Conservation (phyloP, 2,888 invertebrate genomes). For the Drosophila gaucha region DNA sequence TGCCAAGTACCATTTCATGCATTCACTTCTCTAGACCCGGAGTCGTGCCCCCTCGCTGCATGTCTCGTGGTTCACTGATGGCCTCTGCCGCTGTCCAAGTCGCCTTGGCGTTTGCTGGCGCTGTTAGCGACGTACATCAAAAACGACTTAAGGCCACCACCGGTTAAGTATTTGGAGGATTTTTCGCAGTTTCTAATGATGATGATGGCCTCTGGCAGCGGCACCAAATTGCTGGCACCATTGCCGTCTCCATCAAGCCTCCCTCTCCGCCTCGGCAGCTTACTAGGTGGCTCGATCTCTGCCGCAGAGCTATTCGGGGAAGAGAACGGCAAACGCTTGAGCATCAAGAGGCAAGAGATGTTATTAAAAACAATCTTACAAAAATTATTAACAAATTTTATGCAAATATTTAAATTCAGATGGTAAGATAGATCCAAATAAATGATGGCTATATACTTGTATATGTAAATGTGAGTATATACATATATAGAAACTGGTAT, state of each 20-base stretch:
- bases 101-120: constrained; percentile 43
- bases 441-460: not conserved
- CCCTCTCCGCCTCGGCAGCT: not conserved
- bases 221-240: constrained; percentile 54
- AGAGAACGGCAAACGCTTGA: too few species aligned
- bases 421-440: not conserved
- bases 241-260: constrained; percentile 41
- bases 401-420: not conserved
- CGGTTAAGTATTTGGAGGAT: constrained; percentile 63
- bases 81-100: constrained; percentile 26
- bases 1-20: constrained; percentile 35
- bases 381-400: constrained; percentile 3
- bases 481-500: not conserved
- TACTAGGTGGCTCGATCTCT: not conserved
- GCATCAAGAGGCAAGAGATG: constrained; percentile 18
- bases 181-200: constrained; percentile 77
- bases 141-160: constrained; percentile 75
- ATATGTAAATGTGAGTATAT: not conserved
- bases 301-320: not conserved
- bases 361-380: constrained; percentile 7
- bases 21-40: constrained; percentile 26
- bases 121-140: constrained; percentile 59
- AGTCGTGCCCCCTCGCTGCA: constrained; percentile 12
- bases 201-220: constrained; percentile 63
- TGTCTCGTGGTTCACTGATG: constrained; percentile 45